A percentile compares a stretch with the other conserved stretches of the same genome.
Conservation (phyloP, 2,113 vertebrate genomes). For the Psittacula cyanocephala region DNA sequence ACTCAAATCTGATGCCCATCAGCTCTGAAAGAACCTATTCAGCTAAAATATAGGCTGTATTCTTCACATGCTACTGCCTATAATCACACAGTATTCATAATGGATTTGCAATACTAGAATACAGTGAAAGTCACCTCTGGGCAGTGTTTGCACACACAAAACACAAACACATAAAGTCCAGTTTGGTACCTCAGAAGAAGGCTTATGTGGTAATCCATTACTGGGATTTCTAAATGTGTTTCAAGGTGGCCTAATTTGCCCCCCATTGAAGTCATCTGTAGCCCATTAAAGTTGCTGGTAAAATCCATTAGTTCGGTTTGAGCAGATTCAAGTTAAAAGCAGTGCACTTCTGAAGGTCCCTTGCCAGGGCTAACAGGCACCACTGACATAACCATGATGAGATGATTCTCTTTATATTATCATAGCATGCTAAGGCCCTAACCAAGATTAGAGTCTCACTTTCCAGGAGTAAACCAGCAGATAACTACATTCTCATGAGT, state of each 20-base stretch:
- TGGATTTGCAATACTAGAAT: background rate
- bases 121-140: background rate
- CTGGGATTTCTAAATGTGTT: background rate
- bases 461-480: background rate
- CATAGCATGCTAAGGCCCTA: background rate
- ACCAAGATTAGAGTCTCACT: background rate
- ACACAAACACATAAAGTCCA: background rate
- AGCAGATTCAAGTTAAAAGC: background rate
- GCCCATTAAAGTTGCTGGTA: background rate
- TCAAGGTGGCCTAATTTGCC: background rate
- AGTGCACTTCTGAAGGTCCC: background rate
- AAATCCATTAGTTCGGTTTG: background rate
- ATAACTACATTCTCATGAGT: background rate
- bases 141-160: fast-evolving
- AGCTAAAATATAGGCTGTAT: background rate
- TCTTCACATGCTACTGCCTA: background rate
- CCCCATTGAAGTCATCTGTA: background rate
- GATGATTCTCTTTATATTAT: background rate
- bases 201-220: background rate
- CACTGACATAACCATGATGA: background rate
- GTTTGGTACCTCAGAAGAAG: background rate
- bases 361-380: background rate
- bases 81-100: background rate
- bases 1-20: background rate
- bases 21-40: background rate